Percentiles rank a stretch among this genome's conserved stretches.
Evolutionary conservation across 64 coral and sea anemone genomes (phyloP).

Genomic region (Actinia equina): DNA sequence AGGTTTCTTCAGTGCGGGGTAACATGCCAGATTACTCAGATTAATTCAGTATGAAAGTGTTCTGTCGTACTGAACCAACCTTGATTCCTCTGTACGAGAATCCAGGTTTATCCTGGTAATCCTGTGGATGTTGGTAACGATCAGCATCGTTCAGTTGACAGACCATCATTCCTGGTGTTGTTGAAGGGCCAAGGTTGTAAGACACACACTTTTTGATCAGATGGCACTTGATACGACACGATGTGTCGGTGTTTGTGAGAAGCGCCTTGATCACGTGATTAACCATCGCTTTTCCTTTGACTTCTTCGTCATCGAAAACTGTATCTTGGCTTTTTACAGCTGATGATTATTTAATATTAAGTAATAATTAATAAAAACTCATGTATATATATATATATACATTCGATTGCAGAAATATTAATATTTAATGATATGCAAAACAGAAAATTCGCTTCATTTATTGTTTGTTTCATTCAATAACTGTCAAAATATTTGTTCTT

Average conservation of each 20-base stretch:
- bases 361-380: no score
- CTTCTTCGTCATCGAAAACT: not conserved
- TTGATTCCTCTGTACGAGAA: not conserved
- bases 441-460: no score
- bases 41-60: no score
- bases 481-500: no score
- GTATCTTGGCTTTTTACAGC: no score
- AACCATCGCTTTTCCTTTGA: not conserved
- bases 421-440: no score
- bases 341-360: no score
- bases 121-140: not conserved
- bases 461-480: no score
- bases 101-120: not conserved
- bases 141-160: conserved; percentile 5
- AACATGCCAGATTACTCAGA: no score
- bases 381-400: no score
- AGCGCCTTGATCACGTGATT: not conserved
- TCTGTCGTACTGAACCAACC: not conserved
- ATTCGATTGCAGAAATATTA: no score
- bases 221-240: not conserved
- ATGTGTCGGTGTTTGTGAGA: not conserved
- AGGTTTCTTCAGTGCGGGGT: no score
- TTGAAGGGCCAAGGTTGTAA: not conserved
- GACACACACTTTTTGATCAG: not conserved
- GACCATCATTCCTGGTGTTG: not conserved